Evolutionary conservation across 2,797 vertebrate genomes (phyloP).

Genomic region (Rhabdomys pumilio): DNA sequence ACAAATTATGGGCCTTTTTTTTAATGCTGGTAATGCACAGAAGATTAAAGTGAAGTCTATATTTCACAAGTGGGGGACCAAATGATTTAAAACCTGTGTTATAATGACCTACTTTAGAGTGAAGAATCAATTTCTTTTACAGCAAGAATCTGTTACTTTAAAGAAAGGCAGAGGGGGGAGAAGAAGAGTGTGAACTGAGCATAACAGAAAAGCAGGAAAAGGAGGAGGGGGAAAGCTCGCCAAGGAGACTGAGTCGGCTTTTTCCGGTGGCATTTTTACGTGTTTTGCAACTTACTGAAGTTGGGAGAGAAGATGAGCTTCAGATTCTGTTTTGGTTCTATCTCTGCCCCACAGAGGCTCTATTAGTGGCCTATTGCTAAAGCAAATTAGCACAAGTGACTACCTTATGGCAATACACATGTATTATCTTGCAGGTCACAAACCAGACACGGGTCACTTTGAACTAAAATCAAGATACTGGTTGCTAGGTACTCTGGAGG

Average conservation of each 20-base stretch:
- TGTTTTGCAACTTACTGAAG: slow-evolving; percentile 67
- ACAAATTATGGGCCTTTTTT: slow-evolving; percentile 87
- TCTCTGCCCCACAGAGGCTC: not conserved
- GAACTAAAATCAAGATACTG: not conserved
- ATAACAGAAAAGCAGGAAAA: slow-evolving; percentile 12
- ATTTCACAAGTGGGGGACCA: slow-evolving; percentile 89
- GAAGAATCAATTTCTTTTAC: slow-evolving; percentile 90
- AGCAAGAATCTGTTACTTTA: slow-evolving; percentile 88
- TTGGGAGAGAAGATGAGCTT: slow-evolving; percentile 16
- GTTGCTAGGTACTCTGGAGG: rapidly evolving
- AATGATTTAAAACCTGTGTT: slow-evolving; percentile 89
- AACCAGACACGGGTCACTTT: not conserved
- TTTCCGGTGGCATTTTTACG: slow-evolving; percentile 61
- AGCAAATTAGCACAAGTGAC: slow-evolving; percentile 52
- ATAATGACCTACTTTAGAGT: slow-evolving; percentile 89
- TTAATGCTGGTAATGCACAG: slow-evolving; percentile 88
- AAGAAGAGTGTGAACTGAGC: slow-evolving; percentile 57
- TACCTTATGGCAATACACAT: not conserved
- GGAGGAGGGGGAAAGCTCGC: not conserved
- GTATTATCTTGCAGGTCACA: not conserved
- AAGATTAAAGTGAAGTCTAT: slow-evolving; percentile 90
- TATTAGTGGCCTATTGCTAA: slow-evolving; percentile 29
- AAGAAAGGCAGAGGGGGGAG: slow-evolving; percentile 71
- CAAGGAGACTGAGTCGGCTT: slow-evolving; percentile 57
- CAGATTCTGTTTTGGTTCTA: not conserved